Evolutionary conservation across 2,113 vertebrate genomes (phyloP).

Genomic region (Peucedramus taeniatus): DNA sequence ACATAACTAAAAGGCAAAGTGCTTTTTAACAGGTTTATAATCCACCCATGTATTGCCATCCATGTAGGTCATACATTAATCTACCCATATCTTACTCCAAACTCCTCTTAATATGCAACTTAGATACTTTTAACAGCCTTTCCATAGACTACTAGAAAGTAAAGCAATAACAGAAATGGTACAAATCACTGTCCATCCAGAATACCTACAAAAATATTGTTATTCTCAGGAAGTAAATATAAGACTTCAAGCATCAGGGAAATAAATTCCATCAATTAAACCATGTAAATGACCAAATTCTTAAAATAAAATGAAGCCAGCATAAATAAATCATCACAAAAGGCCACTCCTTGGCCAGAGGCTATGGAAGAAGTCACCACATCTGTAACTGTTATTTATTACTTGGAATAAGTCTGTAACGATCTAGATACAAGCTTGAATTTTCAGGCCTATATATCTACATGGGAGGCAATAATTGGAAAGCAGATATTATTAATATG

Average conservation of each 20-base stretch:
- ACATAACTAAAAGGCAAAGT: conserved; percentile 19
- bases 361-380: background rate
- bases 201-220: background rate
- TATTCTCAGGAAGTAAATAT: background rate
- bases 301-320: background rate
- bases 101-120: background rate
- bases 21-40: conserved; percentile 49
- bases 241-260: background rate
- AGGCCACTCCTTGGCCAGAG: background rate
- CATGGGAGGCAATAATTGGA: background rate
- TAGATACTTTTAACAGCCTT: background rate
- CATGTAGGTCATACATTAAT: background rate
- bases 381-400: background rate
- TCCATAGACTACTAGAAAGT: background rate
- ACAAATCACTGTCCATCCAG: background rate
- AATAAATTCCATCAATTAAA: background rate
- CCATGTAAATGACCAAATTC: background rate
- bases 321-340: background rate
- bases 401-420: background rate
- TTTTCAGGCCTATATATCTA: background rate
- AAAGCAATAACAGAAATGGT: background rate
- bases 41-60: background rate
- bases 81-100: background rate
- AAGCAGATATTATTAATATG: conserved; percentile 8
- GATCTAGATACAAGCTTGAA: background rate